Evolutionary conservation across 1,140 invertebrate genomes (phyloP), one percentile per base, ranked within the genome.

Genomic region (Macrotrachela quadricornifera): DNA sequence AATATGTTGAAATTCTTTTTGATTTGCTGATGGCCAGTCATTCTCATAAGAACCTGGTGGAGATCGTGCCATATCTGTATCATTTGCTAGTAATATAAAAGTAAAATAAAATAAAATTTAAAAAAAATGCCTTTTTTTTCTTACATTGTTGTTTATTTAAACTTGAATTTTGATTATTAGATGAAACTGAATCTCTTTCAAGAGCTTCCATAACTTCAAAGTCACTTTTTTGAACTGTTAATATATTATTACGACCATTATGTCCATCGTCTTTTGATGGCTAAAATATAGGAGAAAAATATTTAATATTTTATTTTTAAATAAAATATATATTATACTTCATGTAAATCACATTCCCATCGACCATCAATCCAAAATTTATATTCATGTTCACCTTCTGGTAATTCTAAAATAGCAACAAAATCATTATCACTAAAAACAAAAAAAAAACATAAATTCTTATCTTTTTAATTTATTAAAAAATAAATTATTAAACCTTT

Each of bases 151-250:
- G 44, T 30, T 38, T 38, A 16, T 17, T 45, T 2, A 21, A 50
- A 15, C 21, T 39, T 18, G 36, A 10, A 16, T 12, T 38, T 21
- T 21, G 40, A 9, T 14, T 36, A 14, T 15, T 8, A 41, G 42
- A 42, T 43, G 16, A 15, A 46, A 49, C 30, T 21, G 53, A 85
- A 62, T 94, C 88, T 64, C 85, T 85, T 49, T 82, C 87, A 51
- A 95, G 71, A 21, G 88, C 88, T 77, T 94, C 84, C 71, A 95
- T 94, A 41, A 94, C 88, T 75, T 94, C 88, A 74, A 95, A 95
- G 67, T 96, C 88, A 1, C 83, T 83, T 68, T 85, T 80, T 61
- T 84, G 85, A 15, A 95, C 87, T 44, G 56, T 57, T 15, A 94
- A 80, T 60, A 86, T 71, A 71, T 95, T 95, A 68, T 91, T 92